A percentile compares a stretch with the other conserved stretches of the same genome.
Conservation (phyloP, 2,888 invertebrate genomes). For the Xylophagus ater region DNA sequence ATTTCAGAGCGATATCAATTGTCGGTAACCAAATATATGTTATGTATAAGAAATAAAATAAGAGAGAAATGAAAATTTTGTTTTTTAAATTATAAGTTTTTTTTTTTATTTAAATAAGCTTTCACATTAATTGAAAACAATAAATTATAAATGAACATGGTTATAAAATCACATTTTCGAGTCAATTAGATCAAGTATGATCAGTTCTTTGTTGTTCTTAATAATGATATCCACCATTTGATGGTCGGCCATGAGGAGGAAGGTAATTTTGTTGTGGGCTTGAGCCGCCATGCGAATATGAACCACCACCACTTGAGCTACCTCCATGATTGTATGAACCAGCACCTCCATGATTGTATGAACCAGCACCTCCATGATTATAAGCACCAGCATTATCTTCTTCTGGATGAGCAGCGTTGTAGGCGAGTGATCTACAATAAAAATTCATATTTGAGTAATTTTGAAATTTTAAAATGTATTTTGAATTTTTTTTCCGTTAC, state of each 20-base stretch:
- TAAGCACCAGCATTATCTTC: conserved; percentile 11
- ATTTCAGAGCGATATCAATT: too few species aligned
- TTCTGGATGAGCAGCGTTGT: conserved; percentile 15
- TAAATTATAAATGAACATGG: too few species aligned
- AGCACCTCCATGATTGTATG: conserved; percentile 6
- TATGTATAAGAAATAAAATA: too few species aligned
- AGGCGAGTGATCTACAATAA: conserved; percentile 15
- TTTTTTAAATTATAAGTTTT: too few species aligned
- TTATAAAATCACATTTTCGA: too few species aligned
- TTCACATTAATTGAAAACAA: too few species aligned
- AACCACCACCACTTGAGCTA: conserved; percentile 5
- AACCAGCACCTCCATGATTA: conserved; percentile 1
- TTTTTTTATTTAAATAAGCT: too few species aligned
- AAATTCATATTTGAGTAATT: background rate
- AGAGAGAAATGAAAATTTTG: too few species aligned
- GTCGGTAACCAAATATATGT: too few species aligned
- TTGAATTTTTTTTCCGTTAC: conserved; percentile 11
- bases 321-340: conserved; percentile 1
- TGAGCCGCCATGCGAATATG: background rate
- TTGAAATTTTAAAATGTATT: background rate
- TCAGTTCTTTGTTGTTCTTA: conserved; percentile 7
- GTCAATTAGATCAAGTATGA: too few species aligned
- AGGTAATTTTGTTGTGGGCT: conserved; percentile 27
- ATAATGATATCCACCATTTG: conserved; percentile 16
- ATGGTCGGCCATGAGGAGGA: conserved; percentile 24